Percentiles rank a stretch among this genome's conserved stretches.
Conservation (phyloP, 2,113 vertebrate species). For the Lonchura striata region DNA sequence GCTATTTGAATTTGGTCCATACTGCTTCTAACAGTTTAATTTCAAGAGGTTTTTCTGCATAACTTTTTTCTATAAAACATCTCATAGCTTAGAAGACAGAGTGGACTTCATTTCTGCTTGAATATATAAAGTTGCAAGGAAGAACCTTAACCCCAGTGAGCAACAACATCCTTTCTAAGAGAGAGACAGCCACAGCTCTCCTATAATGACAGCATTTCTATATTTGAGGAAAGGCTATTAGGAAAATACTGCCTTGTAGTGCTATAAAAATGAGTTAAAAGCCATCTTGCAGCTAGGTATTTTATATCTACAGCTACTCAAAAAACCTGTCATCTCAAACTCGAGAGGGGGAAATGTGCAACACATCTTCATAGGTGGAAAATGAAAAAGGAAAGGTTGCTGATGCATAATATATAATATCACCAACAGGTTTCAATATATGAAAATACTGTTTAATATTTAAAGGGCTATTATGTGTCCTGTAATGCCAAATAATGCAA, state of each 20-base stretch:
- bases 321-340: background rate
- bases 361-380: background rate
- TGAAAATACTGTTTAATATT: conserved; percentile 30
- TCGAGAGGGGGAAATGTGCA: background rate
- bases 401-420: background rate
- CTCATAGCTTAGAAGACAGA: background rate
- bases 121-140: background rate
- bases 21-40: background rate
- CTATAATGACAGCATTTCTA: background rate
- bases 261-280: conserved; percentile 58
- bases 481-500: background rate
- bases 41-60: background rate
- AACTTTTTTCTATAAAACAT: background rate
- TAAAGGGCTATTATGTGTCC: background rate
- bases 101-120: background rate
- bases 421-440: background rate
- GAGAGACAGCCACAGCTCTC: background rate
- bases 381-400: background rate
- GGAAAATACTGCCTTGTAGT: background rate
- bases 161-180: background rate
- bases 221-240: conserved; percentile 28
- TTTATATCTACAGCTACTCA: background rate
- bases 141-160: conserved; percentile 8
- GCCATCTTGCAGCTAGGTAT: background rate
- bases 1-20: background rate